Conservation (phyloP, 2,888 invertebrate genomes). For the Melieria omissa region DNA sequence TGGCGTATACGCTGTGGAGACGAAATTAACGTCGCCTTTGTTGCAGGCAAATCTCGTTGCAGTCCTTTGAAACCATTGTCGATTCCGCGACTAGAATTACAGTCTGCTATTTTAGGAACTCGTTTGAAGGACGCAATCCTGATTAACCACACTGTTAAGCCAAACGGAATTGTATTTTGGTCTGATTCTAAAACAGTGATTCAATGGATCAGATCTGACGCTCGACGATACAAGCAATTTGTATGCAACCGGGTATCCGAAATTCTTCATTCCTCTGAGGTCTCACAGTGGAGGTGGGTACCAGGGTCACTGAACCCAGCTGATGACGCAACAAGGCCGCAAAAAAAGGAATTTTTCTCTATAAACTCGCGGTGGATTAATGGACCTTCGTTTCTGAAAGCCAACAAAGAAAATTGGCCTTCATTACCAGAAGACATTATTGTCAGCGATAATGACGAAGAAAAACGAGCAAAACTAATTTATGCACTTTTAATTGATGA, state of each 20-base stretch:
- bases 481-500: background rate
- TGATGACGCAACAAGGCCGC: constrained; percentile 25
- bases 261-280: constrained; percentile 24
- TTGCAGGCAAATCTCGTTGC: constrained; percentile 35
- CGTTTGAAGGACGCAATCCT: constrained; percentile 9
- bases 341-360: background rate
- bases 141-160: constrained; percentile 9
- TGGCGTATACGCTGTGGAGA: constrained; percentile 22
- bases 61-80: constrained; percentile 34
- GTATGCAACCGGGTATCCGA: constrained; percentile 42
- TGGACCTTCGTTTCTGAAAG: background rate
- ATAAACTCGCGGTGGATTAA: constrained; percentile 5
- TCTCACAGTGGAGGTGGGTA: constrained; percentile 27
- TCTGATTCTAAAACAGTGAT: constrained; percentile 23
- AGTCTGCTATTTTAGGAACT: constrained; percentile 21
- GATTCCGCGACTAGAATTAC: constrained; percentile 34
- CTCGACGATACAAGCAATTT: constrained; percentile 44
- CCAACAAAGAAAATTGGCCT: background rate
- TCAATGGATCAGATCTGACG: constrained; percentile 30
- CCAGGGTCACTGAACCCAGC: constrained; percentile 27
- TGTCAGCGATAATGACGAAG: background rate
- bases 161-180: constrained; percentile 7
- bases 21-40: constrained; percentile 22
- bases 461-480: background rate
- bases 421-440: constrained; percentile 1